phyloP scores from a whole-genome alignment of 1,140 invertebrate species.

The Drosophila paulistorum region DNA sequence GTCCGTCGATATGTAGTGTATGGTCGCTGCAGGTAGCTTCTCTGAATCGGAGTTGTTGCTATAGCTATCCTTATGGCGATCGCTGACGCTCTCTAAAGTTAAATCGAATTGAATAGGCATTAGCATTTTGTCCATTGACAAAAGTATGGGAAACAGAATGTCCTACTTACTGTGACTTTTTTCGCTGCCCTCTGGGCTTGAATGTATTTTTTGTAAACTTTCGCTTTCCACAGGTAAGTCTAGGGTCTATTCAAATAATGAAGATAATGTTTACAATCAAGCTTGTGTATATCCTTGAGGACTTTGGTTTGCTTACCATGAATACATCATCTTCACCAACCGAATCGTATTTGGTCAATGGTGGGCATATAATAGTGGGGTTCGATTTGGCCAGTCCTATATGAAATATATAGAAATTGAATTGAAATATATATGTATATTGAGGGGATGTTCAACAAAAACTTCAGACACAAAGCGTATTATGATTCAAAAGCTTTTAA shows the following conservation, averaged over 20 bases:
- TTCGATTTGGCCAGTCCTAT: conserved; percentile 82
- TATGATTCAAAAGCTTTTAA: conserved; percentile 43
- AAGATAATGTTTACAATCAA: conserved; percentile 30
- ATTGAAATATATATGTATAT: not conserved
- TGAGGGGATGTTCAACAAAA: not conserved
- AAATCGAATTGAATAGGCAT: not conserved
- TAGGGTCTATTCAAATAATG: conserved; percentile 86
- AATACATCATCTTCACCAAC: conserved; percentile 93
- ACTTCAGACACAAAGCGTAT: conserved; percentile 50
- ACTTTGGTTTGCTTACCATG: conserved; percentile 86
- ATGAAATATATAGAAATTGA: not conserved
- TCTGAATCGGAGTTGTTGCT: conserved; percentile 78
- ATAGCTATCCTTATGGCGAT: conserved; percentile 62
- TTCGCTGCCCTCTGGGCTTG: conserved; percentile 83
- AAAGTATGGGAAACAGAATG: too few relatives aligned
- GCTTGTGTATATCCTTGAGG: not conserved
- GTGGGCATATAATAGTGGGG: conserved; percentile 83
- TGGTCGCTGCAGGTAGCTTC: conserved; percentile 74
- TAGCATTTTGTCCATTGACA: not conserved
- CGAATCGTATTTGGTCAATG: conserved; percentile 86
- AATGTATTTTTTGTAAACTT: conserved; percentile 83
- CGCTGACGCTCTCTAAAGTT: conserved; percentile 65
- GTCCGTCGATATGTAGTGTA: conserved; percentile 83
- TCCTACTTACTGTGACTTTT: conserved; percentile 80
- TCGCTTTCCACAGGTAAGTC: conserved; percentile 91